These are phyloP conservation scores for Sinocyclocheilus maitianheensis DNA, from an alignment of 2,113 vertebrate species.

Conservation along the genomic window DNA sequence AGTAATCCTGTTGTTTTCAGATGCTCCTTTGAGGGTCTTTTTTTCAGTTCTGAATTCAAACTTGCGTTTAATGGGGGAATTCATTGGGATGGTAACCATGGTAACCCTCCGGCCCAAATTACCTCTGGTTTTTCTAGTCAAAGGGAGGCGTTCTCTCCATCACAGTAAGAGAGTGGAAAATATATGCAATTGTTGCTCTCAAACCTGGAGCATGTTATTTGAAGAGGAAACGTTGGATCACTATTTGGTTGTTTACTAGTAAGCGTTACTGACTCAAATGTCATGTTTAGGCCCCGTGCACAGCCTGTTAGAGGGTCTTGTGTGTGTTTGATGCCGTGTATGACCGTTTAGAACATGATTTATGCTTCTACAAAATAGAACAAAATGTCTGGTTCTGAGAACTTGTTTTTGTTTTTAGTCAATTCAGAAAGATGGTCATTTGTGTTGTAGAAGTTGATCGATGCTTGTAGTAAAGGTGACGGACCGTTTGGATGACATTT, in stretches of 20 bases:
- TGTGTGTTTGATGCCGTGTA: not conserved
- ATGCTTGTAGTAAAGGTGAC: not conserved
- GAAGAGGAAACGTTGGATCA: not conserved
- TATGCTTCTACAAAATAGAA: not conserved
- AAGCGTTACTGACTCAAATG: not conserved
- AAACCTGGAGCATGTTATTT: not conserved
- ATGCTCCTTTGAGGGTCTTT: conserved; percentile 14
- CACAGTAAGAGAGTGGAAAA: not conserved
- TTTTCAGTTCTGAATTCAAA: conserved; percentile 34
- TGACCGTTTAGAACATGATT: not conserved
- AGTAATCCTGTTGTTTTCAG: conserved; percentile 11
- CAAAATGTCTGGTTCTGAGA: not conserved
- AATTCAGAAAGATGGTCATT: not conserved
- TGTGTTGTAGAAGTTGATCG: not conserved
- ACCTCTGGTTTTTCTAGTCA: conserved; percentile 57
- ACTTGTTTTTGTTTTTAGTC: conserved; percentile 16
- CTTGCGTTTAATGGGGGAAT: conserved; percentile 71
- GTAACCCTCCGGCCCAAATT: conserved; percentile 74
- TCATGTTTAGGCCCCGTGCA: not conserved
- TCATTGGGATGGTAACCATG: conserved; percentile 77
- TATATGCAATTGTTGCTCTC: not conserved
- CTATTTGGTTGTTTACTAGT: not conserved
- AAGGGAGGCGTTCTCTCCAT: conserved; percentile 16
- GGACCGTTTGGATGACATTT: not conserved
- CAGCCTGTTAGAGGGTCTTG: not conserved